A percentile compares a stretch with the other conserved stretches of the same genome.
These are phyloP conservation scores for Danionella cerebrum DNA, from an alignment of 2,113 vertebrate species.

Conservation along the genomic window DNA sequence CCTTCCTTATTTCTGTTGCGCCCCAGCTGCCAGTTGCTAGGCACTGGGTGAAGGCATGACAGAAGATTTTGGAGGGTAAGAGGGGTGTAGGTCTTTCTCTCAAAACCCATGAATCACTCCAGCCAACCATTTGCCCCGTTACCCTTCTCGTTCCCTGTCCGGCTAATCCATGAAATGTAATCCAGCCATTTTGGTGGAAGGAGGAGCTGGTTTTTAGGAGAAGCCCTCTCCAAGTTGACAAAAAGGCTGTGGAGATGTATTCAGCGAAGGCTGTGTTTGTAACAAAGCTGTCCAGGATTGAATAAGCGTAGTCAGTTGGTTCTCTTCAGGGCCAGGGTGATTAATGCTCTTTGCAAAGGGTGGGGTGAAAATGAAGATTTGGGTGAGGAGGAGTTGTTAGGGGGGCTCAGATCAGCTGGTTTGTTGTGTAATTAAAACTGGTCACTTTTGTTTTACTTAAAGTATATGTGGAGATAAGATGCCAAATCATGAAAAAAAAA, in stretches of 20 bases:
- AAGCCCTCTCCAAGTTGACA: constrained; percentile 74
- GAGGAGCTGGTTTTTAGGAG: constrained; percentile 61
- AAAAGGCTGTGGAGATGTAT: constrained; percentile 75
- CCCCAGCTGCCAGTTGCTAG: constrained; percentile 70
- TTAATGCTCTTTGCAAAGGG: constrained; percentile 71
- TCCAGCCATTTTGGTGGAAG: constrained; percentile 66
- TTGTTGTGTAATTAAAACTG: not conserved
- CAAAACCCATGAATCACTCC: constrained; percentile 72
- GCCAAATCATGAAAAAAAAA: no score
- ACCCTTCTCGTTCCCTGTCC: constrained; percentile 38
- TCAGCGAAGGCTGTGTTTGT: constrained; percentile 64
- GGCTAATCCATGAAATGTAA: constrained; percentile 65
- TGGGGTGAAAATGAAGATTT: constrained; percentile 33
- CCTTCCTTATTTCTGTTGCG: constrained; percentile 42
- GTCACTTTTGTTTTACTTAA: no score
- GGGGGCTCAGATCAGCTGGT: not conserved
- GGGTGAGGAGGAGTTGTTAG: constrained; percentile 1
- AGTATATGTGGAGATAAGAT: no score
- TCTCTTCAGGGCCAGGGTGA: constrained; percentile 72
- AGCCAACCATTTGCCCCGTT: constrained; percentile 56
- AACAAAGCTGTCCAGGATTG: constrained; percentile 66
- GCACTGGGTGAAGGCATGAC: constrained; percentile 59
- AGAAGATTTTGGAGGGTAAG: constrained; percentile 53
- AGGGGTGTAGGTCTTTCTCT: constrained; percentile 49
- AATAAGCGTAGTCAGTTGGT: constrained; percentile 80